These are phyloP conservation scores for Callipepla californica DNA, from an alignment of 2,113 vertebrate genomes.

Conservation along the genomic window DNA sequence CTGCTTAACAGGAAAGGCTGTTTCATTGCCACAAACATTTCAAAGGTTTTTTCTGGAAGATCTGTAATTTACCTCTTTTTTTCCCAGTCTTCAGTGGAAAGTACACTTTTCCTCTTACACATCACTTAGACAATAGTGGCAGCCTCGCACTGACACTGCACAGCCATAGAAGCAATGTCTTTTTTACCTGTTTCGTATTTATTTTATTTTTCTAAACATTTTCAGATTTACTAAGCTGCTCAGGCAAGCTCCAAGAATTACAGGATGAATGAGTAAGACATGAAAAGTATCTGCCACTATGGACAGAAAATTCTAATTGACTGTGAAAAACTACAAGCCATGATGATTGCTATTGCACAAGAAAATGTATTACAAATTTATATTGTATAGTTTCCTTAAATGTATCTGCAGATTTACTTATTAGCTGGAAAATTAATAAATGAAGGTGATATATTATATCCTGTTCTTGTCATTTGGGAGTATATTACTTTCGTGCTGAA, in stretches of 20 bases:
- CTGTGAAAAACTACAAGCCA: background rate
- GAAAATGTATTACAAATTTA: background rate
- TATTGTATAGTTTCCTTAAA: background rate
- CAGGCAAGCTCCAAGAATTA: background rate
- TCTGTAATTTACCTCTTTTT: background rate
- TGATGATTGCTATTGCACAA: background rate
- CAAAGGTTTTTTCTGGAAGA: background rate
- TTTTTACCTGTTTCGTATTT: background rate
- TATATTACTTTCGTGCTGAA: background rate
- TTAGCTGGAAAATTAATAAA: background rate
- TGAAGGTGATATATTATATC: background rate
- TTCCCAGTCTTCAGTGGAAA: background rate
- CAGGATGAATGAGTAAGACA: background rate
- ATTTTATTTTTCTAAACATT: background rate
- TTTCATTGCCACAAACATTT: background rate
- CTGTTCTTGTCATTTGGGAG: background rate
- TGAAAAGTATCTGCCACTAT: background rate
- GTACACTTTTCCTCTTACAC: fast-evolving
- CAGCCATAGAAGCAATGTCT: background rate
- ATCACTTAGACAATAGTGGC: fast-evolving
- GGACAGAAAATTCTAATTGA: background rate
- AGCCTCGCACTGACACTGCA: background rate
- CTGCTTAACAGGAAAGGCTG: background rate
- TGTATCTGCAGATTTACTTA: background rate
- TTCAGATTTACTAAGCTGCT: background rate